A percentile compares a stretch with the other conserved stretches of the same genome.
Conservation (phyloP, 1,140 invertebrate genomes). For the Drosophila persimilis region DNA sequence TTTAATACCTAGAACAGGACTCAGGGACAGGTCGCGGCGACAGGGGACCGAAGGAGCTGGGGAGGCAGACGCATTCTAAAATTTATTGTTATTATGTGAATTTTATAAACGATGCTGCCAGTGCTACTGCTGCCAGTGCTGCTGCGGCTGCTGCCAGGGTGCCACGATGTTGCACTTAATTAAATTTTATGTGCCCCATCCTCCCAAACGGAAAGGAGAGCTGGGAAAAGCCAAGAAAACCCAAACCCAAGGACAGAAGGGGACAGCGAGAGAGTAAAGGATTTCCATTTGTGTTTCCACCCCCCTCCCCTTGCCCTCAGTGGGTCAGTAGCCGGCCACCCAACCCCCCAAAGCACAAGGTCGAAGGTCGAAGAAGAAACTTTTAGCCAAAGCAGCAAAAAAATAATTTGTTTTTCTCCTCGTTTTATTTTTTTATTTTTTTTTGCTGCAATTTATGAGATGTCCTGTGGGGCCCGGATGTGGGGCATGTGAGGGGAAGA, state of each 20-base stretch:
- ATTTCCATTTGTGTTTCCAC: slow-evolving; percentile 34
- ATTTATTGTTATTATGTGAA: slow-evolving; percentile 82
- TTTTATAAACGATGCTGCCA: slow-evolving; percentile 77
- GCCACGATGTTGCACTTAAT: slow-evolving; percentile 73
- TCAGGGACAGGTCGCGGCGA: slow-evolving; percentile 1
- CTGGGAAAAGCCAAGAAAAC: neutral
- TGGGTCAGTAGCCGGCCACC: slow-evolving; percentile 23
- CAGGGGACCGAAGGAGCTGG: neutral
- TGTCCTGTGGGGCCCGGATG: slow-evolving; percentile 8
- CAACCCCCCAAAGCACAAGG: neutral
- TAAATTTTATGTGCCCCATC: slow-evolving; percentile 75
- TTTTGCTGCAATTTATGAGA: slow-evolving; percentile 30
- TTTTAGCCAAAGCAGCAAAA: slow-evolving; percentile 34
- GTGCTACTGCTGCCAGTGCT: slow-evolving; percentile 35
- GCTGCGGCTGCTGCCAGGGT: slow-evolving; percentile 37
- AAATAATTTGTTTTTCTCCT: slow-evolving; percentile 41
- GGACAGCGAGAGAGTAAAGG: slow-evolving; percentile 35
- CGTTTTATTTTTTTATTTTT: neutral
- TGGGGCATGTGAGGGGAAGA: neutral
- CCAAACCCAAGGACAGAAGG: neutral
- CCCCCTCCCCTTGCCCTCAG: neutral
- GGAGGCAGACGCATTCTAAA: slow-evolving; percentile 67
- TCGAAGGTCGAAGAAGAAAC: slow-evolving; percentile 10
- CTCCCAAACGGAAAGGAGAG: slow-evolving; percentile 22
- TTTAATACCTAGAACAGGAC: slow-evolving; percentile 66